A percentile compares a stretch with the other conserved stretches of the same genome.
phyloP scores from a whole-genome alignment of 2,797 vertebrate genomes.

The Champsocephalus gunnari region DNA sequence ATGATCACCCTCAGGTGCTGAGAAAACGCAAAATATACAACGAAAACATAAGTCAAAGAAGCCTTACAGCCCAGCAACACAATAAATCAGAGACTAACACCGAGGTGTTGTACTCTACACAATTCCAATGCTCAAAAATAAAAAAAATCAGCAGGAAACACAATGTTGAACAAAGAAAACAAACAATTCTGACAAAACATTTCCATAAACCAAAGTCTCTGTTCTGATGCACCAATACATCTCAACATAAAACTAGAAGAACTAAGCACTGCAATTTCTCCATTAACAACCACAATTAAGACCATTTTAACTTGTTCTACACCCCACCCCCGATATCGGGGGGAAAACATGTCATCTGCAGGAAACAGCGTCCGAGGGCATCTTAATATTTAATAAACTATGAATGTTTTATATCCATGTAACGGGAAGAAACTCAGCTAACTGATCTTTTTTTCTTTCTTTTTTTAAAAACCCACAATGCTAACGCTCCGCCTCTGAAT shows the following conservation, averaged over 20 bases:
- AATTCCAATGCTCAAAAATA: neutral
- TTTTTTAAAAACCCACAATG: too few species aligned
- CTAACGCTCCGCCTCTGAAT: too few species aligned
- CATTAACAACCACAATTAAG: neutral
- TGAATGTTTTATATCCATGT: too few species aligned
- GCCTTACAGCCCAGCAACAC: slow-evolving; percentile 3
- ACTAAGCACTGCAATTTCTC: neutral
- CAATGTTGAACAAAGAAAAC: neutral
- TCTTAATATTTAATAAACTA: too few species aligned
- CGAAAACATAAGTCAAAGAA: slow-evolving; percentile 44
- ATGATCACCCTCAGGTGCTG: slow-evolving; percentile 41
- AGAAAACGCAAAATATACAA: slow-evolving; percentile 42
- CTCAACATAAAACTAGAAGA: neutral
- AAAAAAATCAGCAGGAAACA: neutral
- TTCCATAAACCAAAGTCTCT: neutral
- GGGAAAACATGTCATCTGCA: too few species aligned
- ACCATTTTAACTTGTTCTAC: too few species aligned
- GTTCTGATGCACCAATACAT: neutral
- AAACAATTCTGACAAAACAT: neutral
- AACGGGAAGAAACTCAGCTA: too few species aligned
- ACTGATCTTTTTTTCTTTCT: too few species aligned
- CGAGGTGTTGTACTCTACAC: neutral
- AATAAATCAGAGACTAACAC: slow-evolving; percentile 7
- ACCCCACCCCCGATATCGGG: too few species aligned
- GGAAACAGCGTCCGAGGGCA: too few species aligned